Evolutionary conservation across 2,113 vertebrate species (phyloP).

Genomic region (Mobula birostris): DNA sequence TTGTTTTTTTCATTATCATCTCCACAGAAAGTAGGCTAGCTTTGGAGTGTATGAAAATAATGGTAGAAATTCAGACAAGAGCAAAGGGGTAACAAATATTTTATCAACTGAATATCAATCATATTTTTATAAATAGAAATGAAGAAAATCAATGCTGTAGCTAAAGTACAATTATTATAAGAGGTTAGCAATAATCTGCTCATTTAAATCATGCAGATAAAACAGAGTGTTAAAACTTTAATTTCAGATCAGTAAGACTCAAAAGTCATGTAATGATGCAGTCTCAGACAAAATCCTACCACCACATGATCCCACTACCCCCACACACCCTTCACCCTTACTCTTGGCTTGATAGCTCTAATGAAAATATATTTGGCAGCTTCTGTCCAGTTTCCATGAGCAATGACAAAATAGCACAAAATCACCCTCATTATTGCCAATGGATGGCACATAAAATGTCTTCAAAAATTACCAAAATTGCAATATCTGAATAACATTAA

Average conservation of each 20-base stretch:
- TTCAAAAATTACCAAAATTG: conserved; percentile 31
- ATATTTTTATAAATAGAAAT: not conserved
- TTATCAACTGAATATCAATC: not conserved
- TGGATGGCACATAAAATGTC: conserved; percentile 15
- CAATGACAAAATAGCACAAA: conserved; percentile 30
- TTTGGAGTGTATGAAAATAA: not conserved
- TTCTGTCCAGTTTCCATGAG: conserved; percentile 4
- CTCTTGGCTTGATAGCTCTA: not conserved
- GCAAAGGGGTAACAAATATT: not conserved
- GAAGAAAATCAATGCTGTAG: not conserved
- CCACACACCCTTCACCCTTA: not conserved
- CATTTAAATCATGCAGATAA: conserved; percentile 21
- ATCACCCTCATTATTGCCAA: conserved; percentile 31
- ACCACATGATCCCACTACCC: too few species aligned
- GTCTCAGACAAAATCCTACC: not conserved
- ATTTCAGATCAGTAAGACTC: not conserved
- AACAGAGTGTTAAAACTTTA: not conserved
- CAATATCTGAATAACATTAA: conserved; percentile 23
- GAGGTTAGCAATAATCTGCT: not conserved
- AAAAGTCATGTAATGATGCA: not conserved
- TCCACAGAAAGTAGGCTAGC: not conserved
- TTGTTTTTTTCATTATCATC: not conserved
- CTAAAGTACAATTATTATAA: not conserved
- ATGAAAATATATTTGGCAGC: conserved; percentile 29
- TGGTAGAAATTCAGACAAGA: not conserved